phyloP scores from a whole-genome alignment of 2,797 vertebrate genomes.

The Catamblyrhynchus diadema region DNA sequence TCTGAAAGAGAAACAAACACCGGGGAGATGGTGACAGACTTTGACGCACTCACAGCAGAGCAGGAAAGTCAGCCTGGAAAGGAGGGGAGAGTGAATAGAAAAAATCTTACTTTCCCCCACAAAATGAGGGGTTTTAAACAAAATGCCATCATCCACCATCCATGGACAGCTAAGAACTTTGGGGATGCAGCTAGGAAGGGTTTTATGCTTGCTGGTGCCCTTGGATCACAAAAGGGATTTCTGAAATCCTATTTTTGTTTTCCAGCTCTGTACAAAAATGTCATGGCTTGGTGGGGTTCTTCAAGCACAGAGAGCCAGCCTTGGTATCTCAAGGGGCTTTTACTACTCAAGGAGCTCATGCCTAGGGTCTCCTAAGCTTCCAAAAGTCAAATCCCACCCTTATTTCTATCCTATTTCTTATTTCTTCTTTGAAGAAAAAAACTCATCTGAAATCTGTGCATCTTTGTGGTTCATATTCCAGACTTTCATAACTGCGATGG shows the following conservation, averaged over 20 bases:
- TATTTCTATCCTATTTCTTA: background rate
- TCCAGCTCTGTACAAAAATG: background rate
- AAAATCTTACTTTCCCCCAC: background rate
- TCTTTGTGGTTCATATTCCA: background rate
- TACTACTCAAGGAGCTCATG: background rate
- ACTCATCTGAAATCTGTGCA: background rate
- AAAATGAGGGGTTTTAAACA: background rate
- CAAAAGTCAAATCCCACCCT: background rate
- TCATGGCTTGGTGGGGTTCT: rapidly evolving
- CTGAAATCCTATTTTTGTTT: background rate
- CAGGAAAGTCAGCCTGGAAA: background rate
- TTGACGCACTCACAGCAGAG: background rate
- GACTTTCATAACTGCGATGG: background rate
- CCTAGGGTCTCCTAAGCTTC: background rate
- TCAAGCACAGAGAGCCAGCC: background rate
- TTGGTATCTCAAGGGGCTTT: background rate
- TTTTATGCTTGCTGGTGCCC: background rate
- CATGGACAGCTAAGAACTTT: background rate
- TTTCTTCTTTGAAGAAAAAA: background rate
- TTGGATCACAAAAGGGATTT: background rate
- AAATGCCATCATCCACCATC: background rate
- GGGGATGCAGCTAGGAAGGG: background rate
- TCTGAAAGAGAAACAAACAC: background rate
- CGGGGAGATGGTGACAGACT: background rate
- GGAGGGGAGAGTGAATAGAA: background rate